These are phyloP conservation scores for Hedya salicella DNA, from an alignment of 2,888 invertebrate genomes.

Conservation along the genomic window DNA sequence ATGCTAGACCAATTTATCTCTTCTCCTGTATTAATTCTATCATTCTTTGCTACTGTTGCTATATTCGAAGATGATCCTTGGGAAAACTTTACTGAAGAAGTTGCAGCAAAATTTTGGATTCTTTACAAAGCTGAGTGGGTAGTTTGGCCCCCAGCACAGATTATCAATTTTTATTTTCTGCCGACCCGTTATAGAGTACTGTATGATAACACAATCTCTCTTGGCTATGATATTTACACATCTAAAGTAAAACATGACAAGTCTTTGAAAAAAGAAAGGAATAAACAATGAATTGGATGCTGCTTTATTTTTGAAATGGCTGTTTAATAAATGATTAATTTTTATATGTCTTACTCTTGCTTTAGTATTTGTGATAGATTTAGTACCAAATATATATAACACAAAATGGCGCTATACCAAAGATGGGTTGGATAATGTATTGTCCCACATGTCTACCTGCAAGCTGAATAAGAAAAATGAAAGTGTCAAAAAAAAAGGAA, in stretches of 20 bases:
- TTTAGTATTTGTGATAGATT: slow-evolving; percentile 6
- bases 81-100: slow-evolving; percentile 87
- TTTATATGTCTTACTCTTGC: slow-evolving; percentile 1
- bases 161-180: slow-evolving; percentile 95
- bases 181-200: slow-evolving; percentile 93
- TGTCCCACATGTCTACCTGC: not conserved
- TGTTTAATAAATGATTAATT: slow-evolving; percentile 16
- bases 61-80: slow-evolving; percentile 87
- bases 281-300: slow-evolving; percentile 11
- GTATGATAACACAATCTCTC: slow-evolving; percentile 93
- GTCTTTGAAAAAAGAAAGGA: slow-evolving; percentile 45
- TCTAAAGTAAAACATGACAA: slow-evolving; percentile 90
- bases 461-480: not conserved
- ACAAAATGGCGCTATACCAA: not conserved
- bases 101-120: slow-evolving; percentile 89
- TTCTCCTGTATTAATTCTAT: slow-evolving; percentile 91
- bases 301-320: slow-evolving; percentile 4
- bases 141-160: slow-evolving; percentile 96
- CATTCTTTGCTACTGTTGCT: slow-evolving; percentile 91
- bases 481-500: not conserved
- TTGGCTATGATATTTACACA: slow-evolving; percentile 94
- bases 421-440: slow-evolving; percentile 4
- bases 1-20: slow-evolving; percentile 92
- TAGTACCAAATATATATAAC: not conserved
- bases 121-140: slow-evolving; percentile 95